These are phyloP conservation scores for Bucorvus abyssinicus DNA, from an alignment of 2,797 vertebrate genomes.

Conservation along the genomic window DNA sequence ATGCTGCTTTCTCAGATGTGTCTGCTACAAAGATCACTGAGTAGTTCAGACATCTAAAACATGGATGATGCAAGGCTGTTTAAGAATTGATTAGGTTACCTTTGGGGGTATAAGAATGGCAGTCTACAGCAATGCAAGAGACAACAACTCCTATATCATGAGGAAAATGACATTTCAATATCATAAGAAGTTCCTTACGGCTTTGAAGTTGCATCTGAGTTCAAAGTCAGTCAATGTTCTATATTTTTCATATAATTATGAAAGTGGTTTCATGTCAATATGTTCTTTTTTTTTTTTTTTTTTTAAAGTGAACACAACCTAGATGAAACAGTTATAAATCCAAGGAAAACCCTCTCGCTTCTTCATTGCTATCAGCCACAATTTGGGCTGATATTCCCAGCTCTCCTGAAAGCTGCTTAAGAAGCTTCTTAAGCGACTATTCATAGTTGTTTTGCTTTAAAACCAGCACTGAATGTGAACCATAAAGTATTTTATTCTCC, in stretches of 20 bases:
- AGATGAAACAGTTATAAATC: neutral
- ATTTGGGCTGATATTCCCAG: neutral
- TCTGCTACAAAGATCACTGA: constrained; percentile 57
- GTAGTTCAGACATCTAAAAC: constrained; percentile 58
- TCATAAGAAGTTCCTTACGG: neutral
- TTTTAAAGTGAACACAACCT: neutral
- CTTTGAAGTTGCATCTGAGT: constrained; percentile 47
- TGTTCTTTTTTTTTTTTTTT: neutral
- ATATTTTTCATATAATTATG: constrained; percentile 36
- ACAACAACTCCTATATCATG: neutral
- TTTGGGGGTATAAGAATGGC: constrained; percentile 40
- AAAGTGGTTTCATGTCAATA: constrained; percentile 7
- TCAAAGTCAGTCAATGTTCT: constrained; percentile 25
- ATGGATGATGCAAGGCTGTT: constrained; percentile 42
- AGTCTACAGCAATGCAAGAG: constrained; percentile 33
- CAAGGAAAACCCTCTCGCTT: neutral
- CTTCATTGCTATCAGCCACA: neutral
- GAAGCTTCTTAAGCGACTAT: neutral
- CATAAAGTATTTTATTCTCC: neutral
- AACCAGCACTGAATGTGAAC: neutral
- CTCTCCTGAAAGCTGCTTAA: neutral
- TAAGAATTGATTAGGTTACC: constrained; percentile 59
- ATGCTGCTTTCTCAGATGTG: constrained; percentile 43
- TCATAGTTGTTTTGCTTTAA: neutral
- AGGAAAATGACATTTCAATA: constrained; percentile 41